Percentiles rank a stretch among this genome's conserved stretches.
phyloP scores from a whole-genome alignment of 2,797 vertebrate species.

The Falco peregrinus region DNA sequence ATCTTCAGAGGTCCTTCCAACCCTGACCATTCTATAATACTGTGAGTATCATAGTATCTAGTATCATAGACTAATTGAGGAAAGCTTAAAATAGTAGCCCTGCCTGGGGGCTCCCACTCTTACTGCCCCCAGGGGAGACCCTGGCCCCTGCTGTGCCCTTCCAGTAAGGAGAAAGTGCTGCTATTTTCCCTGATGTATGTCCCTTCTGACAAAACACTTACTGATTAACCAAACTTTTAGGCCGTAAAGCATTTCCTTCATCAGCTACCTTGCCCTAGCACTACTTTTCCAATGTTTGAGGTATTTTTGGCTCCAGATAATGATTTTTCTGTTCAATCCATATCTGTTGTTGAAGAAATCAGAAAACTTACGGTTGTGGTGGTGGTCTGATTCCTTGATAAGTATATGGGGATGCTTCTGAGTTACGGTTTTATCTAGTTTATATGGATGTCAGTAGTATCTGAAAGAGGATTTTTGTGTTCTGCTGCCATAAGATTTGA shows the following conservation, averaged over 20 bases:
- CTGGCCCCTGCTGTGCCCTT: rapidly evolving
- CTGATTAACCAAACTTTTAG: not conserved
- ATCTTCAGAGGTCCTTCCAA: too few relatives aligned
- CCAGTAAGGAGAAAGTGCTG: not conserved
- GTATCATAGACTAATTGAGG: not conserved
- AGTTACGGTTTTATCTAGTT: not conserved
- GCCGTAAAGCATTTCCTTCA: not conserved
- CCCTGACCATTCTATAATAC: too few relatives aligned
- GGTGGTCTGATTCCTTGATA: not conserved
- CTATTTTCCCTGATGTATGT: not conserved
- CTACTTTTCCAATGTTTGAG: not conserved
- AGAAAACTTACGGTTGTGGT: not conserved
- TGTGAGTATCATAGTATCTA: not conserved
- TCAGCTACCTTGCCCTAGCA: not conserved
- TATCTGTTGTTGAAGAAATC: not conserved
- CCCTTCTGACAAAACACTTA: not conserved
- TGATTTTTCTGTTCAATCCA: not conserved
- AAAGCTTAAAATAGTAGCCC: not conserved
- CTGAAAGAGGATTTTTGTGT: constrained; percentile 8
- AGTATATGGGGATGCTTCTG: not conserved
- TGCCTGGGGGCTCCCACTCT: not conserved
- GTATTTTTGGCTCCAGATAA: not conserved
- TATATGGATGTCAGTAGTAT: not conserved
- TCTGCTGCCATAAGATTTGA: not conserved
- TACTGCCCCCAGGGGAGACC: not conserved